These are phyloP conservation scores for Lamellibrachia columna DNA, from an alignment of 2,888 invertebrate genomes.

Conservation along the genomic window DNA sequence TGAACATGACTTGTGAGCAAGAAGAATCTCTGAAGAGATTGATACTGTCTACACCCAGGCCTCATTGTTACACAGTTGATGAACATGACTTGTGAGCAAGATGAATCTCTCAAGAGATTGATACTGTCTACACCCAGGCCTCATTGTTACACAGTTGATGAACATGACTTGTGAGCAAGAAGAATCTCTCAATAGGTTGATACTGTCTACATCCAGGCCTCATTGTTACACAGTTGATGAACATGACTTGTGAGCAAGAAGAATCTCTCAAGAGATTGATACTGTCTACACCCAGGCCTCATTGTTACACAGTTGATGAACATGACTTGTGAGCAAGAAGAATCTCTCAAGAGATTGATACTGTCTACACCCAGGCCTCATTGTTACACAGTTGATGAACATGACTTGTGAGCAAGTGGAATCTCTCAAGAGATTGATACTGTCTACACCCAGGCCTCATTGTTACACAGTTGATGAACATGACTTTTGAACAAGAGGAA, in stretches of 20 bases:
- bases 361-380: neutral
- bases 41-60: neutral
- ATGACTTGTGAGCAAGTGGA: neutral
- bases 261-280: too few relatives aligned
- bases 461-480: neutral
- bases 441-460: neutral
- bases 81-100: too few relatives aligned
- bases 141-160: neutral
- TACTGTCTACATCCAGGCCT: neutral
- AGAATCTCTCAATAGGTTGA: too few relatives aligned
- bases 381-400: neutral
- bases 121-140: neutral
- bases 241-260: too few relatives aligned
- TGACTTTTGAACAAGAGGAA: neutral
- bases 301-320: neutral
- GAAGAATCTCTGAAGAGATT: too few relatives aligned
- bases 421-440: neutral
- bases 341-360: too few relatives aligned
- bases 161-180: too few relatives aligned
- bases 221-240: neutral
- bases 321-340: too few relatives aligned
- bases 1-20: too few relatives aligned
- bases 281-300: neutral
- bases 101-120: too few relatives aligned
- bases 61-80: neutral